phyloP scores from a whole-genome alignment of 2,113 vertebrate species.

The Poicephalus gulielmi region DNA sequence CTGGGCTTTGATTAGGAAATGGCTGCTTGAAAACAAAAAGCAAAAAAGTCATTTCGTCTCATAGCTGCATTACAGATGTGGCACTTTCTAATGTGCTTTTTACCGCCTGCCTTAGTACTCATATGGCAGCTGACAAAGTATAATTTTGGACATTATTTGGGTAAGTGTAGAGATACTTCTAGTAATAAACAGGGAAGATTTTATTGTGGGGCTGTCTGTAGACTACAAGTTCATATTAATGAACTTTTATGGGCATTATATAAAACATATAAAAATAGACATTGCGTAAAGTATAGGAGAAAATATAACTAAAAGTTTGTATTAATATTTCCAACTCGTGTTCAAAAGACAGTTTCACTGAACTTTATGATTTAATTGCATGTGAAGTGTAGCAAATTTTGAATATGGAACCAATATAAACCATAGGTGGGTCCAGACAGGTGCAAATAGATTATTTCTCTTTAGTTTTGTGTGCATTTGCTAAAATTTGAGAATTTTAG shows the following conservation, averaged over 20 bases:
- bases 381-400: neutral
- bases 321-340: neutral
- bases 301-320: neutral
- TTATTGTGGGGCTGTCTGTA: neutral
- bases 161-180: neutral
- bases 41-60: neutral
- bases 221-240: neutral
- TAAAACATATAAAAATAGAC: neutral
- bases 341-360: neutral
- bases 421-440: neutral
- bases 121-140: neutral
- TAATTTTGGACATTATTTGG: neutral
- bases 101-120: neutral
- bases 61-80: neutral
- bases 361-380: neutral
- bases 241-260: neutral
- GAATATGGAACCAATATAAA: neutral
- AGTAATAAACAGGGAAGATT: neutral
- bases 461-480: neutral
- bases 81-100: neutral
- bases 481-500: neutral
- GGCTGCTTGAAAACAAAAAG: neutral
- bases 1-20: conserved; percentile 36
- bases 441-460: neutral
- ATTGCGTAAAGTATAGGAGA: neutral